Evolutionary conservation across 2,888 invertebrate genomes (phyloP).

Genomic region (Leptura quadrifasciata): DNA sequence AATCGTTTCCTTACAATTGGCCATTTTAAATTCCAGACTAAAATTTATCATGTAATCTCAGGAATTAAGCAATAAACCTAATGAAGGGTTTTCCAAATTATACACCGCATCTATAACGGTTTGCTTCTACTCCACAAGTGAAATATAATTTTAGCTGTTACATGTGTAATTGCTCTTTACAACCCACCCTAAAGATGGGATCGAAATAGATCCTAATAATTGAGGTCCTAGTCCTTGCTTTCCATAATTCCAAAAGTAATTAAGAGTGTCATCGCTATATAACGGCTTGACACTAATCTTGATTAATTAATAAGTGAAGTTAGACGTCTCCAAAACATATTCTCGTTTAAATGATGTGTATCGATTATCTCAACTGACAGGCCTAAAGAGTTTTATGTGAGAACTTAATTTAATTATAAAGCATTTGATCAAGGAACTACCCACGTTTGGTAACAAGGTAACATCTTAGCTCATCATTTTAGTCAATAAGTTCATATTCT

Average conservation of each 20-base stretch:
- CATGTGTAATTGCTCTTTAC: no score
- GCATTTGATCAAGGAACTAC: not conserved
- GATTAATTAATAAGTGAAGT: not conserved
- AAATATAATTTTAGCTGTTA: no score
- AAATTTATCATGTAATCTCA: no score
- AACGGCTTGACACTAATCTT: not conserved
- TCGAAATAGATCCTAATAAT: not conserved
- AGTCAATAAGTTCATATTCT: not conserved
- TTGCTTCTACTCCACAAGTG: no score
- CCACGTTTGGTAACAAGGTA: not conserved
- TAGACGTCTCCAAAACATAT: not conserved
- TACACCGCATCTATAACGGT: no score
- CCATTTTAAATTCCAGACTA: no score
- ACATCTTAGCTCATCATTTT: not conserved
- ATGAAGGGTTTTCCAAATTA: no score
- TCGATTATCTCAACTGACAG: not conserved
- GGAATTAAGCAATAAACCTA: no score
- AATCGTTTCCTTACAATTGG: no score
- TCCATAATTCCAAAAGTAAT: not conserved
- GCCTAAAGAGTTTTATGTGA: not conserved
- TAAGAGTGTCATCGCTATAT: not conserved
- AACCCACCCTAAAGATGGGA: no score
- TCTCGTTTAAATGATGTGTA: not conserved
- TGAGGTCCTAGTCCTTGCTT: not conserved
- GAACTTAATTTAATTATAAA: not conserved